Percentiles rank a stretch among this genome's conserved stretches.
Conservation (phyloP, 2,113 vertebrate species). For the Zosterops lateralis region DNA sequence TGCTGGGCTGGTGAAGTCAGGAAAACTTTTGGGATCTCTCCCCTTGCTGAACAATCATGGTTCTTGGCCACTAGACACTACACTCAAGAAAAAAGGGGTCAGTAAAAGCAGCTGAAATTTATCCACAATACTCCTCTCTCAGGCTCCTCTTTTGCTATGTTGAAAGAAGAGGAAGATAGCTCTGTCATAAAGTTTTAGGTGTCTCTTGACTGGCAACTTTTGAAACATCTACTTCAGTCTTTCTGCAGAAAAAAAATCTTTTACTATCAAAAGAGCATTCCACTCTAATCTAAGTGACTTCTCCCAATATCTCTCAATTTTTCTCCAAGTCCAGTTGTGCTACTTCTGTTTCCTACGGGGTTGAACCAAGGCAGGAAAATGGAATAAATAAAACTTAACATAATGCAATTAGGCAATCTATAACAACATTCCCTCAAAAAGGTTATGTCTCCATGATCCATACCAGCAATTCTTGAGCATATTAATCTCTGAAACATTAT, state of each 20-base stretch:
- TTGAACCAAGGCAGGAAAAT: neutral
- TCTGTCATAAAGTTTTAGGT: neutral
- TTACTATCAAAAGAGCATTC: neutral
- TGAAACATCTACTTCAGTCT: neutral
- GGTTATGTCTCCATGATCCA: neutral
- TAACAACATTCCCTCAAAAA: neutral
- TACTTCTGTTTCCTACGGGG: neutral
- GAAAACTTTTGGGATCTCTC: neutral
- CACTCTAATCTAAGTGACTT: neutral
- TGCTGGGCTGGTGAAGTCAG: neutral
- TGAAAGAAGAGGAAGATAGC: neutral
- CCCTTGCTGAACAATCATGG: neutral
- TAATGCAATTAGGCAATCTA: neutral
- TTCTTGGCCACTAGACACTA: neutral
- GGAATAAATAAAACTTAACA: neutral
- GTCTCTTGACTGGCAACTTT: neutral
- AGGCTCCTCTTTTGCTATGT: neutral
- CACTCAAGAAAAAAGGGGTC: neutral
- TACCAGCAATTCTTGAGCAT: neutral
- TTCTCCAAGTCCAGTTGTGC: neutral
- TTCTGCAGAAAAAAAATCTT: neutral
- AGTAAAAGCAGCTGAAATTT: neutral
- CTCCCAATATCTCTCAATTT: neutral
- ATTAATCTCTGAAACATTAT: neutral
- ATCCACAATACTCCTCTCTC: neutral